Percentiles rank a stretch among this genome's conserved stretches.
Conservation (phyloP, 1,140 invertebrate species). For the Leptinotarsa lineolata region DNA sequence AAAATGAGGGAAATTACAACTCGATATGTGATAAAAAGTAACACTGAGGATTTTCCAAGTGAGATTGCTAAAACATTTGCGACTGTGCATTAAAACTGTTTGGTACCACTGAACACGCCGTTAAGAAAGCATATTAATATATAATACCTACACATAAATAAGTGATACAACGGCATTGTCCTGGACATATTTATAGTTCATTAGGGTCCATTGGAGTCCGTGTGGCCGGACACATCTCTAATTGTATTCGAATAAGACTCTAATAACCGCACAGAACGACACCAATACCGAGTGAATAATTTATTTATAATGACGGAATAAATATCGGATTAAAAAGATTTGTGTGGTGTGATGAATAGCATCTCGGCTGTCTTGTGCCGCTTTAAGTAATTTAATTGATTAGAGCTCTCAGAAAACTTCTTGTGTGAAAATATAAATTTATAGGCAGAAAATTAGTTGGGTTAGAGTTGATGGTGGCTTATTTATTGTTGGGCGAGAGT, state of each 20-base stretch:
- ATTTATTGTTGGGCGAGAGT: conserved; percentile 42
- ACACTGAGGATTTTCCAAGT: too few relatives aligned
- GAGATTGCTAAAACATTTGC: too few relatives aligned
- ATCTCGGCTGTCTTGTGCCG: conserved; percentile 34
- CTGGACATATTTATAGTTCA: conserved; percentile 54
- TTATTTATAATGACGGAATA: conserved; percentile 56
- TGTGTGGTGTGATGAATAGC: conserved; percentile 55
- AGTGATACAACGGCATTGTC: conserved; percentile 51
- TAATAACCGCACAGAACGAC: conserved; percentile 52
- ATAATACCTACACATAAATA: conserved; percentile 52
- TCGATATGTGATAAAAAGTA: too few relatives aligned
- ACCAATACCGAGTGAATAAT: conserved; percentile 50
- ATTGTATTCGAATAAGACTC: conserved; percentile 54
- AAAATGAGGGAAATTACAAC: too few relatives aligned
- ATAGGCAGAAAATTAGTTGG: conserved; percentile 53
- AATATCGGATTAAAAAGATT: conserved; percentile 56
- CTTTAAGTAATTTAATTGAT: conserved; percentile 46
- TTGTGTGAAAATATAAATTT: conserved; percentile 51
- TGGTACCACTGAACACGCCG: conserved; percentile 23
- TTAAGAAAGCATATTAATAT: conserved; percentile 49
- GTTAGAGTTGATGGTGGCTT: conserved; percentile 40
- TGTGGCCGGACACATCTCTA: conserved; percentile 54
- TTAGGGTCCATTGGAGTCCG: conserved; percentile 49
- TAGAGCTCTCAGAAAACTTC: conserved; percentile 37
- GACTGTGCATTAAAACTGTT: conserved; percentile 12